A percentile compares a stretch with the other conserved stretches of the same genome.
phyloP scores from a whole-genome alignment of 2,113 vertebrate species.

The Sander lucioperca region DNA sequence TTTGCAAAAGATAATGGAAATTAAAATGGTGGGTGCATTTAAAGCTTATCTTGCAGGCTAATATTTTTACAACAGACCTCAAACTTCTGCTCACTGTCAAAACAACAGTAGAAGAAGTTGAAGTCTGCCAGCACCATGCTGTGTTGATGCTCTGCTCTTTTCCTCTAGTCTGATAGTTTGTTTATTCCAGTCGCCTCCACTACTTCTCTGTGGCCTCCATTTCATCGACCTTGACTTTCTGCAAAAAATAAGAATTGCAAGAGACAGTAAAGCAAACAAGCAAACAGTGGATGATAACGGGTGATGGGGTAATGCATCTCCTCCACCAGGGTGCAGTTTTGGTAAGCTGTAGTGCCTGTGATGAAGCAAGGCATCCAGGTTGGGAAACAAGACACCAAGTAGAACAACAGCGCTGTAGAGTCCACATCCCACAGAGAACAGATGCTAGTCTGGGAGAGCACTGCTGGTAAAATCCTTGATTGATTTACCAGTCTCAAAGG shows the following conservation, averaged over 20 bases:
- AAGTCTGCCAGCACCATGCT: background rate
- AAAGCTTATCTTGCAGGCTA: background rate
- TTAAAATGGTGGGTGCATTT: background rate
- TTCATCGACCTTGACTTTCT: background rate
- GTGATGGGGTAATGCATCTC: background rate
- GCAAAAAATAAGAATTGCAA: background rate
- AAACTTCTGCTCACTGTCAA: background rate
- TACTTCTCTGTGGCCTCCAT: background rate
- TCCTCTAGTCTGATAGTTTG: background rate
- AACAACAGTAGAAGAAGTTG: constrained; percentile 6
- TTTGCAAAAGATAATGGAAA: background rate
- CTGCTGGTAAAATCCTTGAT: constrained; percentile 38
- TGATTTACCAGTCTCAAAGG: constrained; percentile 60
- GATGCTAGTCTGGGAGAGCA: constrained; percentile 40
- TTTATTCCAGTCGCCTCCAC: background rate
- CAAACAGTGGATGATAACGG: background rate
- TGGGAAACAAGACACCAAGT: constrained; percentile 40
- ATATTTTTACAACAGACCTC: background rate
- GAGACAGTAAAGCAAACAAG: background rate
- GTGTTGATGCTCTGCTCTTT: background rate
- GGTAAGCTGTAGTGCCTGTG: constrained; percentile 8
- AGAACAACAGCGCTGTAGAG: constrained; percentile 30
- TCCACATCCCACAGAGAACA: constrained; percentile 47
- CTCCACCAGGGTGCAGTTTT: constrained; percentile 8
- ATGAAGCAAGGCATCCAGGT: constrained; percentile 6